These are phyloP conservation scores for Branchipolynoe longqiensis DNA, from an alignment of 2,888 invertebrate species.

Conservation along the genomic window DNA sequence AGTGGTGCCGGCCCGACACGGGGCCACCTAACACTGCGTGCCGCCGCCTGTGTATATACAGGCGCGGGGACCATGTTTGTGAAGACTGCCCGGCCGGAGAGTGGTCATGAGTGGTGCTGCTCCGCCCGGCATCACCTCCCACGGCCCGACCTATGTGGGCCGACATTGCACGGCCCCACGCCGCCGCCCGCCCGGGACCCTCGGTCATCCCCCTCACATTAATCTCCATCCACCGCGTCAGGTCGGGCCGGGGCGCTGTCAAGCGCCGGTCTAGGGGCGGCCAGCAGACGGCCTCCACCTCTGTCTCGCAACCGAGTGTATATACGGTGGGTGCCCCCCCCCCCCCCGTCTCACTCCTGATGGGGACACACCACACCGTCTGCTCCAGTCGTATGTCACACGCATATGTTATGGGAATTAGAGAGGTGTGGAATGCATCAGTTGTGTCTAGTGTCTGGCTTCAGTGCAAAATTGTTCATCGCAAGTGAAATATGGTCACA, in stretches of 20 bases:
- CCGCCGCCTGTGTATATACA: background rate
- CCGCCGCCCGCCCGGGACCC: background rate
- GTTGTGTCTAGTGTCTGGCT: too few relatives aligned
- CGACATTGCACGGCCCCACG: background rate
- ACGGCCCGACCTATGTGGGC: background rate
- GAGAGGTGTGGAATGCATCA: too few relatives aligned
- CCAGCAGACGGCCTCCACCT: background rate
- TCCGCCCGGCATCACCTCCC: background rate
- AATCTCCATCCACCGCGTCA: background rate
- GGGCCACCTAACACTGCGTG: background rate
- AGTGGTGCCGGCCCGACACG: too few relatives aligned
- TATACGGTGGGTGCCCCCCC: background rate
- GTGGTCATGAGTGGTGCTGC: background rate
- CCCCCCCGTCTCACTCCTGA: background rate
- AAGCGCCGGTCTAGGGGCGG: background rate
- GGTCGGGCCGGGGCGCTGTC: background rate
- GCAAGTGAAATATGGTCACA: too few relatives aligned
- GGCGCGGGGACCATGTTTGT: background rate
- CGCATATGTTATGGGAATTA: too few relatives aligned
- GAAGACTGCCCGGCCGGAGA: too few relatives aligned
- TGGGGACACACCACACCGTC: too few relatives aligned
- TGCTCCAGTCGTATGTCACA: too few relatives aligned
- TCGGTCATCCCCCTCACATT: slow-evolving; percentile 3
- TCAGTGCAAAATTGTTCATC: too few relatives aligned
- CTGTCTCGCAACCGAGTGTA: background rate